A percentile compares a stretch with the other conserved stretches of the same genome.
phyloP scores from a whole-genome alignment of 2,797 vertebrate genomes.

The Sebastes hubbsi region DNA sequence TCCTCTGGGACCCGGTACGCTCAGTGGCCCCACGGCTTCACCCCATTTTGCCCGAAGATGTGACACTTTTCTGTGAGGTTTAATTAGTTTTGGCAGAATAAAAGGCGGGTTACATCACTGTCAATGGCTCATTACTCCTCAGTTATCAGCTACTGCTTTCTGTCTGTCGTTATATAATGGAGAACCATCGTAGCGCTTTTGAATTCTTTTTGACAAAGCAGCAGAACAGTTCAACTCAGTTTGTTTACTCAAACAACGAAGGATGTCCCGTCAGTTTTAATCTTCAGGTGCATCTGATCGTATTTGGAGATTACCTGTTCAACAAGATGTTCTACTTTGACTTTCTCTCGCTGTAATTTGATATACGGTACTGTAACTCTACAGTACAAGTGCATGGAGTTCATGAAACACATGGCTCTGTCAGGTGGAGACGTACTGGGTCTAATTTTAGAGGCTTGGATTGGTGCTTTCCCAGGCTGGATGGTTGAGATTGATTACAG shows the following conservation, averaged over 20 bases:
- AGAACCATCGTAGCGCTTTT: not conserved
- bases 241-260: not conserved
- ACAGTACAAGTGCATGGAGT: not conserved
- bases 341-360: no score
- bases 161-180: conserved; percentile 63
- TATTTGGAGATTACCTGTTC: not conserved
- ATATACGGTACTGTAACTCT: not conserved
- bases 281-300: no score
- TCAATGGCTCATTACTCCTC: conserved; percentile 66
- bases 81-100: conserved; percentile 59
- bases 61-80: conserved; percentile 29
- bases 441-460: conserved; percentile 58
- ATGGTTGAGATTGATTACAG: conserved; percentile 6
- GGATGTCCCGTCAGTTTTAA: not conserved
- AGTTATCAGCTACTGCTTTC: conserved; percentile 32
- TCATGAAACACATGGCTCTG: not conserved
- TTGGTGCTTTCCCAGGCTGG: not conserved
- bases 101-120: conserved; percentile 70
- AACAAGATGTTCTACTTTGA: not conserved
- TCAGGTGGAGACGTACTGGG: not conserved
- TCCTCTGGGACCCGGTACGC: conserved; percentile 15
- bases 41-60: conserved; percentile 14
- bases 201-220: not conserved
- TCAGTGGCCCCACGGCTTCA: conserved; percentile 20
- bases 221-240: not conserved